These are phyloP conservation scores for Acleris literana DNA, from an alignment of 2,888 invertebrate species.

Conservation along the genomic window DNA sequence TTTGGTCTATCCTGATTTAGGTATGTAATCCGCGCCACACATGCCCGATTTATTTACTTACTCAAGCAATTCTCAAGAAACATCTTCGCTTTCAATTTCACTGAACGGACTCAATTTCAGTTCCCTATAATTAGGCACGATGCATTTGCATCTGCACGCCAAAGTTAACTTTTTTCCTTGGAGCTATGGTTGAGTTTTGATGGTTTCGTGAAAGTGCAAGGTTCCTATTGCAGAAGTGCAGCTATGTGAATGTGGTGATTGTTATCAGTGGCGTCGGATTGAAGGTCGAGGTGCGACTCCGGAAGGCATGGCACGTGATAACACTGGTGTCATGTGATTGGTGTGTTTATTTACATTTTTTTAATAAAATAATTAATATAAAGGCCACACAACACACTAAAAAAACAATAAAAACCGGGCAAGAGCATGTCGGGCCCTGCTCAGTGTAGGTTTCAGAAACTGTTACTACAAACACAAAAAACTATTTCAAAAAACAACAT, in stretches of 20 bases:
- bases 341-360: background rate
- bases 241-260: conserved; percentile 56
- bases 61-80: conserved; percentile 14
- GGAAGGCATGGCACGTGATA: conserved; percentile 47
- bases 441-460: too few species aligned
- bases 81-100: conserved; percentile 52
- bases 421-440: too few species aligned
- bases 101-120: conserved; percentile 58
- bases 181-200: conserved; percentile 15
- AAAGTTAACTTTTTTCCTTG: background rate
- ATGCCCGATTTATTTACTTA: background rate
- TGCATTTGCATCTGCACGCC: conserved; percentile 7
- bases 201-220: conserved; percentile 44
- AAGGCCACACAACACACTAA: too few species aligned
- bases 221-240: conserved; percentile 65
- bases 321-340: conserved; percentile 32
- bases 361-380: too few species aligned
- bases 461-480: too few species aligned
- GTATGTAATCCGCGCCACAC: background rate
- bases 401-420: too few species aligned
- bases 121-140: conserved; percentile 53
- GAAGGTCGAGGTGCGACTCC: conserved; percentile 50
- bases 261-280: conserved; percentile 52
- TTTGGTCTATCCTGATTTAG: too few species aligned
- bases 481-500: too few species aligned